These are phyloP conservation scores for Ametastegia equiseti DNA, from an alignment of 2,888 invertebrate species.

Conservation along the genomic window DNA sequence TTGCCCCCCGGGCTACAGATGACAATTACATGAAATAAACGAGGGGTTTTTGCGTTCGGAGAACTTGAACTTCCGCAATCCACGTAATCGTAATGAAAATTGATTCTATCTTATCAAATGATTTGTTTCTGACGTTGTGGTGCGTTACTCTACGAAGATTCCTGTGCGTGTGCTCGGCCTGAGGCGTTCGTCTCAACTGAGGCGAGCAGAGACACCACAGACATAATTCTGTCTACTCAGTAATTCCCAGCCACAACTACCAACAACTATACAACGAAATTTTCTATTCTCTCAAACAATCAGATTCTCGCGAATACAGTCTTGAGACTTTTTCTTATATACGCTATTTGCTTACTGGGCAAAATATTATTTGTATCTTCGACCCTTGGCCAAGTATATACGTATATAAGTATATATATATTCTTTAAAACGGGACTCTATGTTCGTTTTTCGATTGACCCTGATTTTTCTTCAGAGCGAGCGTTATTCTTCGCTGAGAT, in stretches of 20 bases:
- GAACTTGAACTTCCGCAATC: conserved; percentile 11
- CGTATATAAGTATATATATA: background rate
- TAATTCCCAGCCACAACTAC: conserved; percentile 68
- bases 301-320: conserved; percentile 54
- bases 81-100: background rate
- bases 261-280: conserved; percentile 34
- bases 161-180: conserved; percentile 71
- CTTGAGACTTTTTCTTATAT: conserved; percentile 57
- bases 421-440: background rate
- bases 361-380: background rate
- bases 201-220: conserved; percentile 71
- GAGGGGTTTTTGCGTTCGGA: background rate
- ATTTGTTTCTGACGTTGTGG: conserved; percentile 15
- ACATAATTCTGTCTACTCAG: conserved; percentile 75
- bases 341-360: background rate
- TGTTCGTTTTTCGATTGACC: background rate
- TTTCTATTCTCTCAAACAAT: conserved; percentile 38
- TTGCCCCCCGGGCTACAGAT: background rate
- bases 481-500: conserved; percentile 3
- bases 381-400: background rate
- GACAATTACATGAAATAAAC: background rate
- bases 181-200: conserved; percentile 75
- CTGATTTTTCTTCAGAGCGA: background rate
- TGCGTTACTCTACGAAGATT: conserved; percentile 49
- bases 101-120: conserved; percentile 28